Conservation (phyloP, 2,113 vertebrate genomes). For the Nannospalax galili region DNA sequence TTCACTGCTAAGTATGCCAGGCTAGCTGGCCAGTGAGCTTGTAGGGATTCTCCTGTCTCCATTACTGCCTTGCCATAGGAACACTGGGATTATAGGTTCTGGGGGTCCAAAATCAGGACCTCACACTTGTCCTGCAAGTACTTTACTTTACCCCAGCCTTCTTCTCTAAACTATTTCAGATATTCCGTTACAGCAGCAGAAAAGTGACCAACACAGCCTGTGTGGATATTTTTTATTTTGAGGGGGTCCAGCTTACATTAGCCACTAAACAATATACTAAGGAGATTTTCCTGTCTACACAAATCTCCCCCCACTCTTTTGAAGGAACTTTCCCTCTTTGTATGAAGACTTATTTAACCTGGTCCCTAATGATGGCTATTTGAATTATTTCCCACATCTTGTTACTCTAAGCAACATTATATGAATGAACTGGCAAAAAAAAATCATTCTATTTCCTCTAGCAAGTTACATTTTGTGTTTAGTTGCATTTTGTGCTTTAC, state of each 20-base stretch:
- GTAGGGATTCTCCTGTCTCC: neutral
- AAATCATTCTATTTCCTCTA: too few species aligned
- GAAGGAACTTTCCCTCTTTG: neutral
- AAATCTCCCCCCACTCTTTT: neutral
- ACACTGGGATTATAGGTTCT: neutral
- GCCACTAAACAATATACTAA: neutral
- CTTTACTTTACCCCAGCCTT: neutral
- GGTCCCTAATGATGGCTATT: accelerated
- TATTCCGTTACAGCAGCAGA: too few species aligned
- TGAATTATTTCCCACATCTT: neutral
- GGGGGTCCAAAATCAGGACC: neutral
- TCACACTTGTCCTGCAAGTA: neutral
- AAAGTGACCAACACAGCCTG: neutral
- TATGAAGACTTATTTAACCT: neutral
- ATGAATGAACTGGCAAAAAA: neutral
- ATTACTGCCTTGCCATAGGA: neutral
- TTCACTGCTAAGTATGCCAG: neutral
- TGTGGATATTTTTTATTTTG: neutral
- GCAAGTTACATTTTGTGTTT: too few species aligned
- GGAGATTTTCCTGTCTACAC: neutral
- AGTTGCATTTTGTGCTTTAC: too few species aligned
- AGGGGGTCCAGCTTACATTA: neutral
- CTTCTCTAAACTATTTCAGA: neutral
- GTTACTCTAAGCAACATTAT: accelerated
- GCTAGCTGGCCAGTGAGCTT: neutral